Evolutionary conservation across 2,113 vertebrate genomes (phyloP).

Genomic region (Osmerus mordax): DNA sequence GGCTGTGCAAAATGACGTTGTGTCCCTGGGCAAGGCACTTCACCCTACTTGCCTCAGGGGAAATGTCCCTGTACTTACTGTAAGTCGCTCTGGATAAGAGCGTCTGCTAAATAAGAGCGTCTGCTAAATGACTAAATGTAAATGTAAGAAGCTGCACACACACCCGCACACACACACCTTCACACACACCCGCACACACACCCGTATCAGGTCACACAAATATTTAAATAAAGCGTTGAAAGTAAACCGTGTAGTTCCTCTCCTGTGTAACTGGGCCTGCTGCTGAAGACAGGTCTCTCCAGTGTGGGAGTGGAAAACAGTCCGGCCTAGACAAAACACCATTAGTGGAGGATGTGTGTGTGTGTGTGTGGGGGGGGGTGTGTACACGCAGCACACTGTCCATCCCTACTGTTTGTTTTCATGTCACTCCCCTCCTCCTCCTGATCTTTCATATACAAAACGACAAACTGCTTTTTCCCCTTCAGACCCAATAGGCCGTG

Average conservation of each 20-base stretch:
- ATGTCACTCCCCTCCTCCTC: conserved; percentile 14
- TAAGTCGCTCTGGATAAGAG: too few species aligned
- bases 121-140: too few species aligned
- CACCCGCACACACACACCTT: too few species aligned
- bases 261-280: background rate
- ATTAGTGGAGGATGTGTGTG: conserved; percentile 46
- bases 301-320: conserved; percentile 34
- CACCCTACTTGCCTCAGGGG: too few species aligned
- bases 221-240: too few species aligned
- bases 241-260: too few species aligned
- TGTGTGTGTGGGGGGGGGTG: background rate
- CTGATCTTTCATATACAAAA: conserved; percentile 17
- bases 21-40: too few species aligned
- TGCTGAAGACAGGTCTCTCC: conserved; percentile 13
- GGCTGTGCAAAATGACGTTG: too few species aligned
- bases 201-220: too few species aligned
- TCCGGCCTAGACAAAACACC: conserved; percentile 46
- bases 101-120: too few species aligned
- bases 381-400: conserved; percentile 12
- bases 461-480: conserved; percentile 9
- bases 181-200: background rate
- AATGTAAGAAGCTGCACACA: too few species aligned
- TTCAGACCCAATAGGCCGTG: conserved; percentile 9
- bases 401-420: conserved; percentile 25
- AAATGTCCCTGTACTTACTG: too few species aligned